phyloP scores from a whole-genome alignment of 2,113 vertebrate species.

The Tylochromis polylepis region DNA sequence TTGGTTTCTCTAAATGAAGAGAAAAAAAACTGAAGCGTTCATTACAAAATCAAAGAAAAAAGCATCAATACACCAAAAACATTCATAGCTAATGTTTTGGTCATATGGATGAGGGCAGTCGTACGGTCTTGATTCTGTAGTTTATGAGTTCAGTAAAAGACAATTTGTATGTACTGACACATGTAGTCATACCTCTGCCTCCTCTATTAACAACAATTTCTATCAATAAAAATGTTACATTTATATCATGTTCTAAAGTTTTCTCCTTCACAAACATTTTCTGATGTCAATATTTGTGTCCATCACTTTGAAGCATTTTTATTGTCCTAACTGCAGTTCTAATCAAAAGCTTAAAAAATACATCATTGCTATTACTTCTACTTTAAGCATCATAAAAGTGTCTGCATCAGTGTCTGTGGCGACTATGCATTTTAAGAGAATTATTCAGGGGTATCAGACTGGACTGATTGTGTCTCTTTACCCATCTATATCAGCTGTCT shows the following conservation, averaged over 20 bases:
- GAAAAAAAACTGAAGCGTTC: fast-evolving
- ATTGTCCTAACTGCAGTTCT: neutral
- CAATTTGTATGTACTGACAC: neutral
- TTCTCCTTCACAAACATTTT: neutral
- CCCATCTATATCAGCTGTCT: conserved; percentile 93
- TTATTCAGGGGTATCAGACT: neutral
- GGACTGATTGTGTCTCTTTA: conserved; percentile 39
- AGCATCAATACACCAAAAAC: neutral
- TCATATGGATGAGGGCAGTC: neutral
- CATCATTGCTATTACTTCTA: neutral
- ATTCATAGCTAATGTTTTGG: neutral
- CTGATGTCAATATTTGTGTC: neutral
- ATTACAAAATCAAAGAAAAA: neutral
- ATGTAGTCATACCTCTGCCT: neutral
- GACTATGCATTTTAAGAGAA: neutral
- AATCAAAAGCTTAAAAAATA: neutral
- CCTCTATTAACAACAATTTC: no score
- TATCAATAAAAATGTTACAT: neutral
- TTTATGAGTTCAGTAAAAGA: neutral
- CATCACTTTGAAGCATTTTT: no score
- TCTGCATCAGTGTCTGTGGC: neutral
- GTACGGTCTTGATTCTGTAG: neutral
- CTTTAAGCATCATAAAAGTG: neutral
- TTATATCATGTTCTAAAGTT: neutral
- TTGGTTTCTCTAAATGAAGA: conserved; percentile 82